Percentiles rank a stretch among this genome's conserved stretches.
These are phyloP conservation scores for Crenichthys baileyi DNA, from an alignment of 2,797 vertebrate species.

Conservation along the genomic window DNA sequence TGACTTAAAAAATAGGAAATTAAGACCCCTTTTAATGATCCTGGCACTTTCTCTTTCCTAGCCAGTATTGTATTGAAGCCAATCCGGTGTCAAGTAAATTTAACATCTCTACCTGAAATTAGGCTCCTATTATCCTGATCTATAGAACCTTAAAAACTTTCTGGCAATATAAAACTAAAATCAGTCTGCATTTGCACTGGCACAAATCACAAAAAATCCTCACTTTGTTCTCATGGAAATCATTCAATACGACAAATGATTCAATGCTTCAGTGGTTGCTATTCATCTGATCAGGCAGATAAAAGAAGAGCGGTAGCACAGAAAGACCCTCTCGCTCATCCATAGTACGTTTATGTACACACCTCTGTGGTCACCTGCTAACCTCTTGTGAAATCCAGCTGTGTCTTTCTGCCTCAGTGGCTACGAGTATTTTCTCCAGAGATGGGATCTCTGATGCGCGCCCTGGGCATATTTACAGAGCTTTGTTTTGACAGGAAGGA, in stretches of 20 bases:
- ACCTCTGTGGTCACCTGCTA: constrained; percentile 66
- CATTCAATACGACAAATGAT: neutral
- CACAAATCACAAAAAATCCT: constrained; percentile 2
- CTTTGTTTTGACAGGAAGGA: constrained; percentile 44
- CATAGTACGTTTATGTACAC: constrained; percentile 59
- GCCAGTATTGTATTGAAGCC: too few relatives aligned
- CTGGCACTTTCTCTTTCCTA: too few relatives aligned
- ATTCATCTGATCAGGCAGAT: constrained; percentile 60
- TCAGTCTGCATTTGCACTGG: constrained; percentile 2
- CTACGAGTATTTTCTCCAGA: constrained; percentile 43
- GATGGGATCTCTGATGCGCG: constrained; percentile 68
- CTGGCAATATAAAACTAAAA: constrained; percentile 1
- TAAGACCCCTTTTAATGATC: too few relatives aligned
- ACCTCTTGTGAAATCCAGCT: constrained; percentile 66
- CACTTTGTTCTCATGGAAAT: constrained; percentile 26
- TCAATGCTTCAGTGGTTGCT: constrained; percentile 45
- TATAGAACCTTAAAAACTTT: neutral
- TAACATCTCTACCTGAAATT: too few relatives aligned
- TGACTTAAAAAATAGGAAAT: too few relatives aligned
- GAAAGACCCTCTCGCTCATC: constrained; percentile 63
- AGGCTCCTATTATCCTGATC: too few relatives aligned
- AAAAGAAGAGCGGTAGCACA: constrained; percentile 44
- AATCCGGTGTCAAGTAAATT: too few relatives aligned
- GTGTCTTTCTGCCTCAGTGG: constrained; percentile 55
- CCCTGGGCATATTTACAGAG: constrained; percentile 59